Evolutionary conservation across 2,113 vertebrate genomes (phyloP).

Genomic region (Cairina moschata): DNA sequence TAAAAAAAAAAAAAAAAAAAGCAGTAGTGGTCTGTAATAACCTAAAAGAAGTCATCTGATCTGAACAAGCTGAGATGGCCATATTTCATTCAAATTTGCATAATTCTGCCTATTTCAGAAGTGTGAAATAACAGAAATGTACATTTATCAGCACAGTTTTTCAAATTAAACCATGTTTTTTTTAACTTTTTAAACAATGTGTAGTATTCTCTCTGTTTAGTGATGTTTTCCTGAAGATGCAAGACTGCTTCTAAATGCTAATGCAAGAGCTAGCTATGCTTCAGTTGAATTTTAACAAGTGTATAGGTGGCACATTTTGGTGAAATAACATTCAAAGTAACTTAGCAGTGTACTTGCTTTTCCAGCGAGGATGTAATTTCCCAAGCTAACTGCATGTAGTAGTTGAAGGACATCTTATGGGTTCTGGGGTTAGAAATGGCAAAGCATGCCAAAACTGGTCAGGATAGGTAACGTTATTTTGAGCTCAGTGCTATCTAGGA

Average conservation of each 20-base stretch:
- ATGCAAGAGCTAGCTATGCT: conserved; percentile 58
- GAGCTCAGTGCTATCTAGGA: not conserved
- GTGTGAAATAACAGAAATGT: conserved; percentile 9
- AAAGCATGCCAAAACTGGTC: conserved; percentile 15
- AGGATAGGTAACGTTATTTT: not conserved
- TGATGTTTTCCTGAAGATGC: conserved; percentile 50
- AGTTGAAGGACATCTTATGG: conserved; percentile 7
- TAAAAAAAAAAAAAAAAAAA: not conserved
- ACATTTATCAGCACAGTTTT: conserved; percentile 10
- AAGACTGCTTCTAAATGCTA: conserved; percentile 61
- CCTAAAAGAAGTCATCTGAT: conserved; percentile 27
- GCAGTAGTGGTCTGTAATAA: not conserved
- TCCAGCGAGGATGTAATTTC: conserved; percentile 72
- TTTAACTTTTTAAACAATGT: conserved; percentile 2
- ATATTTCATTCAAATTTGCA: conserved; percentile 50
- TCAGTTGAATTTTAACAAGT: conserved; percentile 74
- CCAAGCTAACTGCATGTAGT: conserved; percentile 48
- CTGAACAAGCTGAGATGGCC: conserved; percentile 21
- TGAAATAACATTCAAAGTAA: conserved; percentile 56
- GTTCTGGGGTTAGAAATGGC: conserved; percentile 31
- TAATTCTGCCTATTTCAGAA: conserved; percentile 43
- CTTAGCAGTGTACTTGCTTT: conserved; percentile 59
- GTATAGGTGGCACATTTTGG: conserved; percentile 61
- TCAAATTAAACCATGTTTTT: conserved; percentile 5
- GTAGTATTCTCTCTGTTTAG: not conserved